These are phyloP conservation scores for Spilosoma lubricipeda DNA, from an alignment of 2,888 invertebrate species.

Conservation along the genomic window DNA sequence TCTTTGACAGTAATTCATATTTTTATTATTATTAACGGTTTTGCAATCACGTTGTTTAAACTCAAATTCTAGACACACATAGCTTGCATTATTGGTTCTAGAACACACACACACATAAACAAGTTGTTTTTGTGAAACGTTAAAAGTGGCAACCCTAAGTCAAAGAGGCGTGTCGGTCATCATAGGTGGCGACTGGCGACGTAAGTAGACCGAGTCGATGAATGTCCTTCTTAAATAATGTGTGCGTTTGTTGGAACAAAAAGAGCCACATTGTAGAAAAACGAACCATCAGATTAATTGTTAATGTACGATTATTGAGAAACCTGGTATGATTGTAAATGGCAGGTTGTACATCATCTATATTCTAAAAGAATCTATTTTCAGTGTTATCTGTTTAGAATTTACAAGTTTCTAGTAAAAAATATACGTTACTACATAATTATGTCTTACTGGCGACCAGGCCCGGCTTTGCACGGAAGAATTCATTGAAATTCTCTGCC, in stretches of 20 bases:
- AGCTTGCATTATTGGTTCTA: too few relatives aligned
- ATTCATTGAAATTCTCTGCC: too few relatives aligned
- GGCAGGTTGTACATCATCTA: not conserved
- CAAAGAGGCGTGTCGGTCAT: conserved; percentile 40
- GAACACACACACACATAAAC: too few relatives aligned
- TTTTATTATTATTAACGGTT: too few relatives aligned
- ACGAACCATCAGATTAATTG: not conserved
- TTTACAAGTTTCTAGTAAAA: not conserved
- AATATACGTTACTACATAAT: too few relatives aligned
- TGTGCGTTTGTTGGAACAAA: conserved; percentile 1
- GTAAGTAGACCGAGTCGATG: conserved; percentile 40
- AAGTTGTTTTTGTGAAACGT: not conserved
- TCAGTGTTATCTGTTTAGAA: not conserved
- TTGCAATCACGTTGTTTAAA: not conserved
- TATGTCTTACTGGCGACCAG: too few relatives aligned
- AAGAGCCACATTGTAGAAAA: conserved; percentile 10
- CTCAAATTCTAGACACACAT: not conserved
- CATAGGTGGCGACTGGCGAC: conserved; percentile 50
- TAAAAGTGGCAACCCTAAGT: conserved; percentile 37
- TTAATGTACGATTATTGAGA: not conserved
- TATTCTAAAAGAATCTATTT: not conserved
- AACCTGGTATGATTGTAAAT: not conserved
- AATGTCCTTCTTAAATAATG: conserved; percentile 35
- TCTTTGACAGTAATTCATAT: too few relatives aligned
- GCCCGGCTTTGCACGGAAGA: too few relatives aligned